These are phyloP conservation scores for Plebejus melissa DNA, from an alignment of 2,888 invertebrate species.

Conservation along the genomic window DNA sequence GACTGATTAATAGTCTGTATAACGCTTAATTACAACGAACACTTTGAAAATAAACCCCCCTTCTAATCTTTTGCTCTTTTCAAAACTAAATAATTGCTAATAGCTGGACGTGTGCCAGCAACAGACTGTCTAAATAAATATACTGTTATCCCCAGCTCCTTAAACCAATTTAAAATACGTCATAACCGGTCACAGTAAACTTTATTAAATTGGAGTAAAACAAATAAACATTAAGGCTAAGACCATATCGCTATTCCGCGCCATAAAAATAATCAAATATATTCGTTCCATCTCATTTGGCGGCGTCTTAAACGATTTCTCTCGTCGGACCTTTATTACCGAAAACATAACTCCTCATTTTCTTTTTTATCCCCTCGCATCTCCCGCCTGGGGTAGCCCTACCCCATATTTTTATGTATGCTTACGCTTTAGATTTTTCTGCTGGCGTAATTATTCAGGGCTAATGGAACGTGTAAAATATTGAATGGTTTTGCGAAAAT, in stretches of 20 bases:
- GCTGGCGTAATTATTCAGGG: slow-evolving; percentile 23
- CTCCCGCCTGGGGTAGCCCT: slow-evolving; percentile 59
- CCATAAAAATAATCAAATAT: slow-evolving; percentile 79
- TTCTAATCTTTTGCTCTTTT: background rate
- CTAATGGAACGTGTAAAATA: slow-evolving; percentile 21
- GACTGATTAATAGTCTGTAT: no score
- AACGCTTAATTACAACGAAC: background rate
- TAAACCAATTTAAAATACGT: slow-evolving; percentile 39
- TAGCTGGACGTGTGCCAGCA: background rate
- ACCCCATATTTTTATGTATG: slow-evolving; percentile 73
- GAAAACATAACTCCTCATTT: slow-evolving; percentile 79
- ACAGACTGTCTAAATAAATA: background rate
- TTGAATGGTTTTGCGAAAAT: background rate
- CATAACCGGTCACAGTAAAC: slow-evolving; percentile 51
- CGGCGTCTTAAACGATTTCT: slow-evolving; percentile 78
- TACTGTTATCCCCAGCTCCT: background rate
- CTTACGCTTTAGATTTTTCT: slow-evolving; percentile 39
- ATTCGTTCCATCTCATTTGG: slow-evolving; percentile 79
- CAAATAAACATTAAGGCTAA: slow-evolving; percentile 69
- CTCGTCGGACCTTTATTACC: slow-evolving; percentile 78
- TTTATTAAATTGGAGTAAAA: slow-evolving; percentile 69
- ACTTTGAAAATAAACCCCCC: background rate
- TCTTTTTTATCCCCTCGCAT: slow-evolving; percentile 76
- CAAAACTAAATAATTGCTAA: background rate
- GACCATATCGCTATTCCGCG: slow-evolving; percentile 71